Evolutionary conservation across 2,113 vertebrate genomes (phyloP), one percentile per base, ranked within the genome.

Genomic region (Lampris incognitus): DNA sequence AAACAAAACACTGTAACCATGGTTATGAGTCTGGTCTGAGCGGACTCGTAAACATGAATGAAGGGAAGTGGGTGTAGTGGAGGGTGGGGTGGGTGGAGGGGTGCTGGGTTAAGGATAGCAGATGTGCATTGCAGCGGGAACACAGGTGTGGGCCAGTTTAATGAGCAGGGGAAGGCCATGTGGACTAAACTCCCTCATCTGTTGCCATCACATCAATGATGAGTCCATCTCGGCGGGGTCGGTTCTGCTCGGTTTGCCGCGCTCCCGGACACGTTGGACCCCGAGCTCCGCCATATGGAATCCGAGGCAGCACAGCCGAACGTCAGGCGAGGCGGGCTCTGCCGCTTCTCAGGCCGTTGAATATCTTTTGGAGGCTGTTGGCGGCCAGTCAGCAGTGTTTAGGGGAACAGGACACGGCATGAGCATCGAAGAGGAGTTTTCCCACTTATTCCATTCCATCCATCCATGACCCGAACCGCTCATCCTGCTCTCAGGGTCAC

Each of bases 131-230:
- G 86, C 88, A 89, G 89, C 80, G 85, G 86, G 89, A 88, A 81
- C 88, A 89, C 92, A 93, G 92, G 92, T 94, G 91, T 82, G 13
- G 75, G 74, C 38, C 68, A 37, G 73, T 85, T 88, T 94, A 93
- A 93, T 88, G 88, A 93, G 92, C 82, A 77, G 77, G 87, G 79
- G 79, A 86, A 87, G 80, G 74, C 70, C 82, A 74, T 90, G 90
- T 88, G 87, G 90, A 87, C 90, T 93, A 90, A 94, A 91, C 81
- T 85, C 84, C 76, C 87, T 86, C 91, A 93, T 94, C 90, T 94
- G 92, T 92, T 89, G 88, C 87, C 85, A 90, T 84, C 88, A 79
- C 79, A 76, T 86, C 88, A 80, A 92, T 92, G 91, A 91, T 91
- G 85, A 88, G 88, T 91, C 88, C 90, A 92, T 90, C 91, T 90